A percentile compares a stretch with the other conserved stretches of the same genome.
These are phyloP conservation scores for Catocala sponsa DNA, from an alignment of 2,888 invertebrate species.

Conservation along the genomic window DNA sequence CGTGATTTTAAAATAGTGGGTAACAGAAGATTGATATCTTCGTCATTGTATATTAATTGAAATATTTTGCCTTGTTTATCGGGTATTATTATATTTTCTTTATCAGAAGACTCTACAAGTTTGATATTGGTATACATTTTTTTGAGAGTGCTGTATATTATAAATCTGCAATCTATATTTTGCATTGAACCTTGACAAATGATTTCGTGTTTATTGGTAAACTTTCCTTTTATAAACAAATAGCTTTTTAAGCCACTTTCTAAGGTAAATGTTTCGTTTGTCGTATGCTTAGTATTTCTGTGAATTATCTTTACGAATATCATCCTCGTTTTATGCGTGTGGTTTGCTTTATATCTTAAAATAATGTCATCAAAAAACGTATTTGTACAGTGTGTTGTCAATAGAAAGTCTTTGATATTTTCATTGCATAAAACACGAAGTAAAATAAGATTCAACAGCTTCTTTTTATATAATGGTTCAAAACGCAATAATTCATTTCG, in stretches of 20 bases:
- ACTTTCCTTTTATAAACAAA: neutral
- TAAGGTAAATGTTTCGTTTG: neutral
- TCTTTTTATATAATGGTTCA: constrained; percentile 43
- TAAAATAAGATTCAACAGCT: constrained; percentile 41
- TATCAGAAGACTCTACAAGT: neutral
- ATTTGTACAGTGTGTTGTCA: neutral
- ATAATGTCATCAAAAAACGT: constrained; percentile 43
- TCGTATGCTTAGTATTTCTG: neutral
- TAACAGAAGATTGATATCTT: neutral
- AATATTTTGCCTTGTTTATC: neutral
- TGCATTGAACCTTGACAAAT: neutral
- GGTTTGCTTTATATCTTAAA: constrained; percentile 35
- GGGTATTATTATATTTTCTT: neutral
- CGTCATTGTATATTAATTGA: neutral
- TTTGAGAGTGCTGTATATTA: neutral
- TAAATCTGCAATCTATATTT: neutral
- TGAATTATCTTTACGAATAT: constrained; percentile 40
- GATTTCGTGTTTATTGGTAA: neutral
- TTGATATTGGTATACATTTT: neutral
- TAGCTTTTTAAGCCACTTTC: neutral
- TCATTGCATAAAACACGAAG: constrained; percentile 26
- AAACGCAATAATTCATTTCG: neutral
- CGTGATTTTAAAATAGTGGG: neutral
- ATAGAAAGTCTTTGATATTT: neutral
- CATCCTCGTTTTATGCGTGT: constrained; percentile 24